Evolutionary conservation across 2,797 vertebrate species (phyloP).

Genomic region (Pipistrellus pipistrellus): DNA sequence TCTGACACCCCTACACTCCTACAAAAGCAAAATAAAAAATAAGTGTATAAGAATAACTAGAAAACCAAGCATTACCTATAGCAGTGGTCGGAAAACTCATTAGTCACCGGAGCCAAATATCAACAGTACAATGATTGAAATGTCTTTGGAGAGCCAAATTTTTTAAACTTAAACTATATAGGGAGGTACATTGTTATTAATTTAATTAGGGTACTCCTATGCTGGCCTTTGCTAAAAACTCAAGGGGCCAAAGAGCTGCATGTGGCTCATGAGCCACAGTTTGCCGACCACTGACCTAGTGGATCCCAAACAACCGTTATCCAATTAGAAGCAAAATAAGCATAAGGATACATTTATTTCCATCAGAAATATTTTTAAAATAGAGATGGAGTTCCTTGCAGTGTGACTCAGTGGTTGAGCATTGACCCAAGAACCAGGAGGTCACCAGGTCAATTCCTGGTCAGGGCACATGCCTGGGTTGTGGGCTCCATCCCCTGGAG

Average conservation of each 20-base stretch:
- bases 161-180: no score
- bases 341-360: conserved; percentile 9
- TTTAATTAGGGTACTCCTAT: no score
- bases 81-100: no score
- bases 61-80: background rate
- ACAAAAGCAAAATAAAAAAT: conserved; percentile 16
- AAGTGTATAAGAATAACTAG: background rate
- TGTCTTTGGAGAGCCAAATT: no score
- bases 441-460: background rate
- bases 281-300: background rate
- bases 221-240: no score
- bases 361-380: background rate
- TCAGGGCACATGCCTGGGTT: background rate
- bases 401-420: background rate
- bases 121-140: no score
- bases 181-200: no score
- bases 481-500: background rate
- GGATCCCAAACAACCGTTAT: background rate
- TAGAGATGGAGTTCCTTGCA: background rate
- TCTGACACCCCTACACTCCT: conserved; percentile 23
- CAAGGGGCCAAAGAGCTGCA: no score
- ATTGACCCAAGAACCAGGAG: background rate
- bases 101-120: no score
- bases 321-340: background rate
- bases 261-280: no score